Base-by-base conservation (phyloP, 2,113 vertebrate species). In the Chinchilla lanigera region DNA sequence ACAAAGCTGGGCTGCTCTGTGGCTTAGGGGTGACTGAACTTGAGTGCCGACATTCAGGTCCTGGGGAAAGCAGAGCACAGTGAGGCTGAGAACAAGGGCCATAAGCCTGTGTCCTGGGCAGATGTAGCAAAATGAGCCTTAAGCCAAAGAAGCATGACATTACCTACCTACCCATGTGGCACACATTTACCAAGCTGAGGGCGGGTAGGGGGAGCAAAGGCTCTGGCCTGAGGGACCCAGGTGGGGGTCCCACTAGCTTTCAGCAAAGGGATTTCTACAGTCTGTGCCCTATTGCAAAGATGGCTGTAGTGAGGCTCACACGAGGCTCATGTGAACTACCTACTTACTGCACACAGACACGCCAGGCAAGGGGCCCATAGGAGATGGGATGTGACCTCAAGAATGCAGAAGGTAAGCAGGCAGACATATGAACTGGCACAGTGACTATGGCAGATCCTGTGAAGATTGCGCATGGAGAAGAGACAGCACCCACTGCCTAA, bases 1-100 rank as follows among this genome's bases (percentile, higher is more conserved):
- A 16, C 10, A 28, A 71, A 61, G 26, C 5, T 44, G 2, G 58
- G 35, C 30, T 33, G 14, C 81, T 71, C 47, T 26, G 58, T 5
- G 28, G 26, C 41, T 56, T 22, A n/a, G 52, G 17, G 61, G 52
- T 38, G 61, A 56, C 50, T 33, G 44, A 35, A 16, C 13, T 3
- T 2, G 16, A 19, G 24, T 9, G 9, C 5, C 0, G 44, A 54
- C 3, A 20, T 30, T 24, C 14, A 8, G 13, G 61, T 9, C 33
- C 19, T 81, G 47, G 52, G 30, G 33, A 11, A 56, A 19, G 30
- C 16, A 17, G 4, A 61, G 2, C 12, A 60, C 52, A 5, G 33
- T 14, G 16, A 26, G 11, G 19, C 10, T 6, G 35, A 38, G 2
- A 33, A 16, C 60, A 44, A 58, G 17, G 73, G 71, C 75, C 84